Evolutionary conservation across 2,113 vertebrate genomes (phyloP).

Genomic region (Sterrhoptilus dennistouni): DNA sequence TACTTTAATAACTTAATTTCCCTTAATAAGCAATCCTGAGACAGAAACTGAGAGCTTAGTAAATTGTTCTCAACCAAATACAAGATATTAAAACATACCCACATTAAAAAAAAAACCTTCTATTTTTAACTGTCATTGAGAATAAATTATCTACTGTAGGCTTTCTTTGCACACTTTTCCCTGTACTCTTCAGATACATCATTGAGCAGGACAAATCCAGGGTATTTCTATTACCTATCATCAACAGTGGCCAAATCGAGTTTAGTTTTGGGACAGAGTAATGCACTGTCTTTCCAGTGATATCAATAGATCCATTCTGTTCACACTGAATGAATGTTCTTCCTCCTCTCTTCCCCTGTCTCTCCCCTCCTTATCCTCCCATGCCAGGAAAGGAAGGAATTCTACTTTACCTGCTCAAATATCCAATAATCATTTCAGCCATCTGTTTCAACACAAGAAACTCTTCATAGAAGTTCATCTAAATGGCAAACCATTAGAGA

Average conservation of each 20-base stretch:
- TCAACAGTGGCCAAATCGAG: background rate
- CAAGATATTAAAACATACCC: background rate
- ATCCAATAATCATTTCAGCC: constrained; percentile 47
- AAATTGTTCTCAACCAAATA: background rate
- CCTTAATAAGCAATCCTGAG: background rate
- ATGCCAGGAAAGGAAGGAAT: constrained; percentile 49
- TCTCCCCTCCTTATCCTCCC: constrained; percentile 18
- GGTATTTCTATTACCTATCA: background rate
- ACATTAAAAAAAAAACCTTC: background rate
- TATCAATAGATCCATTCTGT: constrained; percentile 21
- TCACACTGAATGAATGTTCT: background rate
- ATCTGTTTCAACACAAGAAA: constrained; percentile 37
- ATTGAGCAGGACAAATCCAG: background rate
- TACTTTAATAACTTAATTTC: background rate
- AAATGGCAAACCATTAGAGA: constrained; percentile 47
- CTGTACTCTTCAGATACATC: background rate
- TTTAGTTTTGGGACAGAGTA: background rate
- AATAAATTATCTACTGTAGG: background rate
- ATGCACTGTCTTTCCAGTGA: background rate
- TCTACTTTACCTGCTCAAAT: constrained; percentile 51
- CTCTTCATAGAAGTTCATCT: constrained; percentile 50
- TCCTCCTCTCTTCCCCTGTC: background rate
- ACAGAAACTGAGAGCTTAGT: background rate
- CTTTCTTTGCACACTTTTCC: background rate
- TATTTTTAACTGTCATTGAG: background rate